These are phyloP conservation scores for Propithecus perrieri DNA, from an alignment of 2,797 vertebrate genomes.

Conservation along the genomic window DNA sequence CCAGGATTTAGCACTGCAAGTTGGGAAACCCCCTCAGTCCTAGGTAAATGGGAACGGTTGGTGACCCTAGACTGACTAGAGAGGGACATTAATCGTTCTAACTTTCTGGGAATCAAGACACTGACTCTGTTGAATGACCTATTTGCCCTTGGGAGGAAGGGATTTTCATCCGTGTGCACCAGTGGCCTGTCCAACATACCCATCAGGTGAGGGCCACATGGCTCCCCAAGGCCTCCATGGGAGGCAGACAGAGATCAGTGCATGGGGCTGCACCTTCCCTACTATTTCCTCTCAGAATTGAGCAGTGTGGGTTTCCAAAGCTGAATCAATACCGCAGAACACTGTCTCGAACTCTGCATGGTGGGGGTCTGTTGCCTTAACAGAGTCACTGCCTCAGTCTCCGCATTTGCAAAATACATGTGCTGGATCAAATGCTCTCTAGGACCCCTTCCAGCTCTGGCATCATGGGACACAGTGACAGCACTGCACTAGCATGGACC, in stretches of 20 bases:
- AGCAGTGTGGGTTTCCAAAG: neutral
- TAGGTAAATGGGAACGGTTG: neutral
- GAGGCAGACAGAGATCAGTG: neutral
- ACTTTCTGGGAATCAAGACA: neutral
- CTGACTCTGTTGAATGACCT: too few relatives aligned
- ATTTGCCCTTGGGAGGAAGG: neutral
- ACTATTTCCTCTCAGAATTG: neutral
- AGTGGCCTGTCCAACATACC: neutral
- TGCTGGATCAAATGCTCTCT: neutral
- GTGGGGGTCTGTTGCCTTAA: neutral
- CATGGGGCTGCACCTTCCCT: fast-evolving
- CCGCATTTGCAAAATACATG: neutral
- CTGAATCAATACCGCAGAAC: neutral
- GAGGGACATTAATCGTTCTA: neutral
- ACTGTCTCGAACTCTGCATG: neutral
- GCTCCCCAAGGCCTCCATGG: neutral
- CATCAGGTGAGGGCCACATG: too few relatives aligned
- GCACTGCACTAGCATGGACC: neutral
- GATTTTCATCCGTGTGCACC: neutral
- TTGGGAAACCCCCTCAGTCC: neutral
- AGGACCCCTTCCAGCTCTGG: neutral
- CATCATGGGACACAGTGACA: neutral
- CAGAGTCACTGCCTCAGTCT: neutral
- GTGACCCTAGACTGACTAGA: neutral
- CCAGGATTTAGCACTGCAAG: neutral